Conservation (phyloP, 1,140 invertebrate genomes). For the Heliconius melpomene region DNA sequence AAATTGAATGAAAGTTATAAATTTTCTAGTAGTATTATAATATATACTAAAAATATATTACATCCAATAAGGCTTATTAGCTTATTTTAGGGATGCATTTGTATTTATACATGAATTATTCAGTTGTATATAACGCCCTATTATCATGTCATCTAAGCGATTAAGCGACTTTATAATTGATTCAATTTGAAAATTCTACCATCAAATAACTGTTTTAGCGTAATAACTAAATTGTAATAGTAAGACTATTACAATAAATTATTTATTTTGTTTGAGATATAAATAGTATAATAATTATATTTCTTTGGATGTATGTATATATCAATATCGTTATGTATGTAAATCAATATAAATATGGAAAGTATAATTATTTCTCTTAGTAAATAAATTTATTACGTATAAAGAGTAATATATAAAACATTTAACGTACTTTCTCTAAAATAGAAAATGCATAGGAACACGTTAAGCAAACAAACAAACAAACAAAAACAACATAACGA, state of each 20-base stretch:
- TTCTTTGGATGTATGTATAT: no score
- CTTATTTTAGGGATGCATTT: background rate
- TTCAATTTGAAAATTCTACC: background rate
- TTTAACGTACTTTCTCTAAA: background rate
- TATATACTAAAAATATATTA: background rate
- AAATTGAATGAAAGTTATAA: constrained; percentile 6
- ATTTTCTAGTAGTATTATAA: background rate
- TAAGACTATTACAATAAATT: background rate
- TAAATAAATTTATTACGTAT: no score
- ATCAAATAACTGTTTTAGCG: background rate
- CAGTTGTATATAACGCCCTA: background rate
- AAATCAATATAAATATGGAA: no score
- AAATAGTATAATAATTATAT: background rate
- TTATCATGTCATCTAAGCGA: constrained; percentile 12
- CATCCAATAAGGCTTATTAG: background rate
- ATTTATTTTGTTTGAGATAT: background rate
- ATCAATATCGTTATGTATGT: no score
- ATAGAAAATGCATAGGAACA: background rate
- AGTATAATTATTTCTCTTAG: no score
- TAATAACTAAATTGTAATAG: background rate
- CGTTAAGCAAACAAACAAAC: background rate
- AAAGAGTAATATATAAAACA: no score
- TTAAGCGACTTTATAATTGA: constrained; percentile 2
- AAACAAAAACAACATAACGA: background rate
- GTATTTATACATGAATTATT: constrained; percentile 11